Evolutionary conservation across 1,140 invertebrate species (phyloP).

Genomic region (Nasonia longicornis): DNA sequence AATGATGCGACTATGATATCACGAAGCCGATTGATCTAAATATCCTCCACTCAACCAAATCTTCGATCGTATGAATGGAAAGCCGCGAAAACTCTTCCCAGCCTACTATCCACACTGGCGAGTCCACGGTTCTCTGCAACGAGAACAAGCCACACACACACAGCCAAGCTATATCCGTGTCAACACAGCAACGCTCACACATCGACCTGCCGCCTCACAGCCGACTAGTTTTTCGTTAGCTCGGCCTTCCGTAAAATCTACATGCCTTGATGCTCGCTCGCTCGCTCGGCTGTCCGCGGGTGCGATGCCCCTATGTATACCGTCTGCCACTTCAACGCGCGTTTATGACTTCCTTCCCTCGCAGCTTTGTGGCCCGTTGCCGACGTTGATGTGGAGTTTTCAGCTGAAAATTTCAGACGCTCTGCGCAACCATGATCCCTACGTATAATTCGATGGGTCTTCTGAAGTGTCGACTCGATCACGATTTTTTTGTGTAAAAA

Average conservation of each 20-base stretch:
- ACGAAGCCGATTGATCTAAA: no score
- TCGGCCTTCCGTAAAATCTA: slow-evolving; percentile 65
- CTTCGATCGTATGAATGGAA: no score
- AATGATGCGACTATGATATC: no score
- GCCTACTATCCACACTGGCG: no score
- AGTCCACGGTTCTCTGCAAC: background rate
- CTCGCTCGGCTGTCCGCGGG: slow-evolving; percentile 17
- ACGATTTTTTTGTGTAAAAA: no score
- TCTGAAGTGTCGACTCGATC: no score
- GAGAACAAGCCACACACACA: background rate
- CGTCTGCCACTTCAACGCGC: background rate
- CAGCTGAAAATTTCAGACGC: no score
- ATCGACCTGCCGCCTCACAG: slow-evolving; percentile 58
- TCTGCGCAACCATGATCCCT: no score
- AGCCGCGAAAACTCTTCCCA: no score
- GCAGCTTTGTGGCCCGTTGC: background rate
- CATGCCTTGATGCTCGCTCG: slow-evolving; percentile 38
- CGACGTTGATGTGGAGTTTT: background rate
- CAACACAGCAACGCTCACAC: background rate
- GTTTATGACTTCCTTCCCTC: background rate
- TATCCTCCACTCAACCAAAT: no score
- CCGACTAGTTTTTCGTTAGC: slow-evolving; percentile 66
- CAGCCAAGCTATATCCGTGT: background rate
- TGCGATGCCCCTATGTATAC: background rate
- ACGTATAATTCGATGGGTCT: background rate